Percentiles rank a stretch among this genome's conserved stretches.
Conservation (phyloP, 2,888 invertebrate genomes). For the Shargacucullia verbasci region DNA sequence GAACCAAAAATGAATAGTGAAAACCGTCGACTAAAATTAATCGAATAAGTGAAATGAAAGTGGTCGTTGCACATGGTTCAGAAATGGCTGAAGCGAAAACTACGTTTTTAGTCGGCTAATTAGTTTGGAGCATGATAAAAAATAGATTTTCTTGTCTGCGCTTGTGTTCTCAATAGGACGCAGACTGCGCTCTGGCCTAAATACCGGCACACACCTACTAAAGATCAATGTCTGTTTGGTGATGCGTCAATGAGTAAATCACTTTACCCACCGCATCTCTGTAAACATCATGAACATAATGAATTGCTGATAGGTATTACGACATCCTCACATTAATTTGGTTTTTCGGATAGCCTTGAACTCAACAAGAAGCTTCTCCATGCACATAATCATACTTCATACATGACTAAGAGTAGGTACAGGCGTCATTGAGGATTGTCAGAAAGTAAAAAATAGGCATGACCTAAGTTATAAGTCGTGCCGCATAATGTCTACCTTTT, state of each 20-base stretch:
- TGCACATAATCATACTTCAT: conserved; percentile 17
- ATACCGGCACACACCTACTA: conserved; percentile 70
- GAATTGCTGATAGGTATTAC: conserved; percentile 15
- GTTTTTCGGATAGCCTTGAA: conserved; percentile 37
- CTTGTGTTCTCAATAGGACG: conserved; percentile 68
- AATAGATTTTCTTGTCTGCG: conserved; percentile 78
- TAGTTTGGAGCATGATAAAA: conserved; percentile 70
- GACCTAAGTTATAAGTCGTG: conserved; percentile 15
- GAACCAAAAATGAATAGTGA: conserved; percentile 48
- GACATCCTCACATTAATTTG: conserved; percentile 8
- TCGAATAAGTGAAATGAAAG: conserved; percentile 70
- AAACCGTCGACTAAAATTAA: conserved; percentile 52
- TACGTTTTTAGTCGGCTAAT: conserved; percentile 69
- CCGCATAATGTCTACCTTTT: not conserved
- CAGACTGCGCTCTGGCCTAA: conserved; percentile 74
- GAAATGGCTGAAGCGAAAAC: conserved; percentile 59
- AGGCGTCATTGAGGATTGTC: conserved; percentile 46
- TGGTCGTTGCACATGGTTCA: conserved; percentile 61
- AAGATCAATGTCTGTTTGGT: conserved; percentile 56
- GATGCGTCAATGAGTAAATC: conserved; percentile 41
- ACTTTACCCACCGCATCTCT: conserved; percentile 33
- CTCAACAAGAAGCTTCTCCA: conserved; percentile 27
- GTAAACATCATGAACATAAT: conserved; percentile 45
- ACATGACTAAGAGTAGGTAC: conserved; percentile 43
- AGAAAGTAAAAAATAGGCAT: conserved; percentile 48